A percentile compares a stretch with the other conserved stretches of the same genome.
Evolutionary conservation across 2,888 invertebrate genomes (phyloP).

Genomic region (Chaetoderma sp.): DNA sequence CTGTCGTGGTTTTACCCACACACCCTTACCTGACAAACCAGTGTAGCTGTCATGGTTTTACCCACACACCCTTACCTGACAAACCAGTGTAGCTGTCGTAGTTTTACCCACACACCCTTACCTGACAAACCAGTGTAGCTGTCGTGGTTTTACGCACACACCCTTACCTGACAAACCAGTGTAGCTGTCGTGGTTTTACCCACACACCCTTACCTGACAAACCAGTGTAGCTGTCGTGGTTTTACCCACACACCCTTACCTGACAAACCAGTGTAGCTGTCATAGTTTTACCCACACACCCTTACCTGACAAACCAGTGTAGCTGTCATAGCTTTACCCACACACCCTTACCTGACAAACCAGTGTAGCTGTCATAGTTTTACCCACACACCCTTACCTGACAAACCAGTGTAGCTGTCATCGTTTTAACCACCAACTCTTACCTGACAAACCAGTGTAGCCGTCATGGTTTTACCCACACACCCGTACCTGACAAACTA

Average conservation of each 20-base stretch:
- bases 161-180: conserved; percentile 78
- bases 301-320: too few species aligned
- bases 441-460: too few species aligned
- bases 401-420: too few species aligned
- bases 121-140: conserved; percentile 78
- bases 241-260: conserved; percentile 81
- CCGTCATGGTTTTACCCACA: too few species aligned
- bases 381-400: too few species aligned
- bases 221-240: conserved; percentile 74
- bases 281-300: conserved; percentile 83
- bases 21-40: conserved; percentile 79
- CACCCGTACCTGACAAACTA: conserved; percentile 79
- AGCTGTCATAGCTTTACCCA: too few species aligned
- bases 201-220: conserved; percentile 81
- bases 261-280: conserved; percentile 78
- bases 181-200: conserved; percentile 75
- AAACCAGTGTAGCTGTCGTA: conserved; percentile 75
- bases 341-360: too few species aligned
- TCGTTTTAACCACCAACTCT: too few species aligned
- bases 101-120: conserved; percentile 72
- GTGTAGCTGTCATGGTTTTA: conserved; percentile 71
- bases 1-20: conserved; percentile 72
- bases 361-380: too few species aligned
- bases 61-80: conserved; percentile 76
- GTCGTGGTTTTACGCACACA: conserved; percentile 73